A percentile compares a stretch with the other conserved stretches of the same genome.
These are phyloP conservation scores for Varanus komodoensis DNA, from an alignment of 2,113 vertebrate genomes.

Conservation along the genomic window DNA sequence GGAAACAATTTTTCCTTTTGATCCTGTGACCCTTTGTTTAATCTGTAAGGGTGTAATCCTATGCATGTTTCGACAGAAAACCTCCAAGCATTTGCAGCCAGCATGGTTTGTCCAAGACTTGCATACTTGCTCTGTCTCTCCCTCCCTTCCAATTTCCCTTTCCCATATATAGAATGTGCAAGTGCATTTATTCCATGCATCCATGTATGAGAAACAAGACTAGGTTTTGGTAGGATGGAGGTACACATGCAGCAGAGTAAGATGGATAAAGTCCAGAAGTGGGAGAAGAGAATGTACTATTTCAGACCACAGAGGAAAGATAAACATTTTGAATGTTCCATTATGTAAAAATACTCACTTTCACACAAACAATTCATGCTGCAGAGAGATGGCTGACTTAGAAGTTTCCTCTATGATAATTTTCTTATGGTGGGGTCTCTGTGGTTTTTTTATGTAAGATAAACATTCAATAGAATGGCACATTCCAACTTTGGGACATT, in stretches of 20 bases:
- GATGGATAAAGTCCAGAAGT: not conserved
- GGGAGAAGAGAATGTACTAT: not conserved
- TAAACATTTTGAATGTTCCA: not conserved
- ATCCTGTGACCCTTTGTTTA: slow-evolving; percentile 11
- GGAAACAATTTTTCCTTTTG: not conserved
- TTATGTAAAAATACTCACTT: not conserved
- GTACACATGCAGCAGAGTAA: not conserved
- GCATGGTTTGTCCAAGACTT: no score
- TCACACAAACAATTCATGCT: not conserved
- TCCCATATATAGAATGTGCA: no score
- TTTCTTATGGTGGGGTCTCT: not conserved
- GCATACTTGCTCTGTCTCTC: no score
- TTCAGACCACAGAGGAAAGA: not conserved
- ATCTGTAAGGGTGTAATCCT: not conserved
- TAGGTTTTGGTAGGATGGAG: not conserved
- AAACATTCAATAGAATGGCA: not conserved
- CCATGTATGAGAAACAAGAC: not conserved
- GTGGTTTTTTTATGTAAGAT: not conserved
- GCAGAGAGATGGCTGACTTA: not conserved
- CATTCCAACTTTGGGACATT: not conserved
- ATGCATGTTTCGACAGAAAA: no score
- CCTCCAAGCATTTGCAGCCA: no score
- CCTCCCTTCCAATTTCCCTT: no score
- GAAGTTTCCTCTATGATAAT: not conserved
- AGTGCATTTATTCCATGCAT: not conserved